Percentiles rank a stretch among this genome's conserved stretches.
Evolutionary conservation across 2,797 vertebrate species (phyloP).

Genomic region (Threskiornis aethiopicus): DNA sequence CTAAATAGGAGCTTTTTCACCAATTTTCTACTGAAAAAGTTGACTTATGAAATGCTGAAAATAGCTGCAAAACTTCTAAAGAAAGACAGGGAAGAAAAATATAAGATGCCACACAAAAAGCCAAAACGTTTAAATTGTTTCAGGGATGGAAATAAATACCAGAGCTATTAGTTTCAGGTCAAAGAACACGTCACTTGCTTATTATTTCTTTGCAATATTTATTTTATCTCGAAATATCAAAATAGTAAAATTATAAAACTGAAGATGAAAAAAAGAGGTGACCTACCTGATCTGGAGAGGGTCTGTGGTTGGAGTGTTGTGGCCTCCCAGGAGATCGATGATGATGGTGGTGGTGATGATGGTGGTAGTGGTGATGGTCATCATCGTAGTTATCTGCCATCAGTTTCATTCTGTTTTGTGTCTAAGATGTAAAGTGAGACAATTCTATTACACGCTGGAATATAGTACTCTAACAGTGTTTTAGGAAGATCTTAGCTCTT

Average conservation of each 20-base stretch:
- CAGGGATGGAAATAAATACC: conserved; percentile 67
- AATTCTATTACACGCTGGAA: conserved; percentile 18
- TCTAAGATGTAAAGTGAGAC: conserved; percentile 75
- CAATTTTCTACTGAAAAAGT: conserved; percentile 13
- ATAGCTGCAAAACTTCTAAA: not conserved
- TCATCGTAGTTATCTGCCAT: conserved; percentile 94
- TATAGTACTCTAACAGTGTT: not conserved
- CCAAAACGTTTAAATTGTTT: conserved; percentile 63
- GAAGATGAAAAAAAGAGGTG: not conserved
- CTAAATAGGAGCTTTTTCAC: conserved; percentile 4
- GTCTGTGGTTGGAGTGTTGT: conserved; percentile 87
- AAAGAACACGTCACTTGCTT: conserved; percentile 57
- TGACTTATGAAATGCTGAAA: not conserved
- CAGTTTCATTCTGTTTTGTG: conserved; percentile 95
- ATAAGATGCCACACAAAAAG: conserved; percentile 54
- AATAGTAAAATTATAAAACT: not conserved
- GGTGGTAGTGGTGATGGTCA: conserved; percentile 86
- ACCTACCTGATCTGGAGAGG: conserved; percentile 92
- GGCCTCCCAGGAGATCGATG: conserved; percentile 85
- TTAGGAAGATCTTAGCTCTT: not conserved
- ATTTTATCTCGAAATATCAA: conserved; percentile 61
- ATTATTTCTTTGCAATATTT: conserved; percentile 58
- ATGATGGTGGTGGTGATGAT: conserved; percentile 86
- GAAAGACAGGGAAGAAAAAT: conserved; percentile 44
- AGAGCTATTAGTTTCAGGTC: conserved; percentile 62